Percentiles rank a stretch among this genome's conserved stretches.
phyloP scores from a whole-genome alignment of 2,888 invertebrate species.

The Ypsolopha sequella region DNA sequence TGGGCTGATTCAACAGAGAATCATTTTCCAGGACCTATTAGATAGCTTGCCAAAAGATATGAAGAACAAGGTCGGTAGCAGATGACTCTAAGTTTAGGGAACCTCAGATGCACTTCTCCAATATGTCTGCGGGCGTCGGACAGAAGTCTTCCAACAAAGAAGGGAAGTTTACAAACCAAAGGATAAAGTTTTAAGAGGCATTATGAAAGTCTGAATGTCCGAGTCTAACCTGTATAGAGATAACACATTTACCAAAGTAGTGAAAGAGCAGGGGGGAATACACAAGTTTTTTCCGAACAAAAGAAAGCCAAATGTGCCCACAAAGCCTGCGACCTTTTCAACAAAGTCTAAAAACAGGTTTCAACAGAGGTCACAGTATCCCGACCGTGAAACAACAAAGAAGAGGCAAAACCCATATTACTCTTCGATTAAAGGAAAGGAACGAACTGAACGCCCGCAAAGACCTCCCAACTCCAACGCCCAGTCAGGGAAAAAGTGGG shows the following conservation, averaged over 20 bases:
- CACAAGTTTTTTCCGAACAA: neutral
- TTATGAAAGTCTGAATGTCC: neutral
- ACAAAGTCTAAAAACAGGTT: neutral
- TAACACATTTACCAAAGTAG: constrained; percentile 1
- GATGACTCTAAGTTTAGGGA: constrained; percentile 7
- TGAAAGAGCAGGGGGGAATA: constrained; percentile 2
- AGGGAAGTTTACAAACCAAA: constrained; percentile 2
- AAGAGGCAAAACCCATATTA: neutral
- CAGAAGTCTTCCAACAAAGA: constrained; percentile 5
- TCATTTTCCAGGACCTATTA: neutral
- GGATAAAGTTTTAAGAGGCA: constrained; percentile 1
- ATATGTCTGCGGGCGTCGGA: constrained; percentile 9
- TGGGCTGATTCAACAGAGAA: too few species aligned
- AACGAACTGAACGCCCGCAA: neutral
- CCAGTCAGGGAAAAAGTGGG: neutral
- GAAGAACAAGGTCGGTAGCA: constrained; percentile 1
- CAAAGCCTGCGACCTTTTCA: neutral
- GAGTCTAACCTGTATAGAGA: constrained; percentile 8
- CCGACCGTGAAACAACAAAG: neutral
- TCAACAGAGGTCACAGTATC: neutral
- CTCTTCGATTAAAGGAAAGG: neutral
- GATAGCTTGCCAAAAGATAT: constrained; percentile 3
- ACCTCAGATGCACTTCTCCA: constrained; percentile 8
- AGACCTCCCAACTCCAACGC: too few species aligned
- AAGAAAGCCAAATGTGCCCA: neutral